Base-by-base conservation (phyloP, 2,113 vertebrate genomes). In the Menura novaehollandiae region DNA sequence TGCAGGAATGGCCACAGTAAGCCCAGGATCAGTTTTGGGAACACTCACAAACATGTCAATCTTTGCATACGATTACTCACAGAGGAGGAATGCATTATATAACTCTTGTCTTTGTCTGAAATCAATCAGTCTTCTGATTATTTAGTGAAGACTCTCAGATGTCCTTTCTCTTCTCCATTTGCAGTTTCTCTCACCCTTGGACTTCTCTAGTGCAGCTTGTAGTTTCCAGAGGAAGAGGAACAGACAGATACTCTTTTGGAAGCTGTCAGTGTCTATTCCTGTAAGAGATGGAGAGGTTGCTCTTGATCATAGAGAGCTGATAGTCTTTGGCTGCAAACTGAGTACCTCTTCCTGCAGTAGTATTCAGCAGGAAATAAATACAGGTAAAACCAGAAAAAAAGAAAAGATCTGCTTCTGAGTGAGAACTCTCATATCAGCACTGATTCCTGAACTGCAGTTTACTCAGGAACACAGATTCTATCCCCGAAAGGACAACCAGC, bases 1-100 rank as follows among this genome's bases (percentile, higher is more conserved):
- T 59, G 56, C 32, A 72, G 53, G 15, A 64, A 72, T 2, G 20
- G 49, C 37, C 71, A 62, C 60, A 73, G 69, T 77, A 91, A 93
- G 33, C 49, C 62, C 53, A 68, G 74, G 49, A 88, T 81, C 89
- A 68, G 35, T 82, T 94, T 89, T 78, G 52, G 49, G 44, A 95
- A 79, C 13, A 13, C 73, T 95, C 80, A 85, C 69, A 93, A 88
- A 89, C 84, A 83, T 91, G 87, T 96, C 87, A 82, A 52, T 96
- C 94, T 96, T 93, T 79, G 87, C 74, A 93, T 89, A 59, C 66
- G 77, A 85, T 93, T 96, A 95, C 58, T 96, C 85, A 95, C 33
- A n/a, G 43, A 83, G 51, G 51, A 91, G 33, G 91, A 97, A 97
- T 88, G 79, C 76, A 74, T 92, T 94, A 94, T 74, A 74, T 95